These are phyloP conservation scores for Drosophila punjabiensis DNA, from an alignment of 1,140 invertebrate genomes.

Conservation along the genomic window DNA sequence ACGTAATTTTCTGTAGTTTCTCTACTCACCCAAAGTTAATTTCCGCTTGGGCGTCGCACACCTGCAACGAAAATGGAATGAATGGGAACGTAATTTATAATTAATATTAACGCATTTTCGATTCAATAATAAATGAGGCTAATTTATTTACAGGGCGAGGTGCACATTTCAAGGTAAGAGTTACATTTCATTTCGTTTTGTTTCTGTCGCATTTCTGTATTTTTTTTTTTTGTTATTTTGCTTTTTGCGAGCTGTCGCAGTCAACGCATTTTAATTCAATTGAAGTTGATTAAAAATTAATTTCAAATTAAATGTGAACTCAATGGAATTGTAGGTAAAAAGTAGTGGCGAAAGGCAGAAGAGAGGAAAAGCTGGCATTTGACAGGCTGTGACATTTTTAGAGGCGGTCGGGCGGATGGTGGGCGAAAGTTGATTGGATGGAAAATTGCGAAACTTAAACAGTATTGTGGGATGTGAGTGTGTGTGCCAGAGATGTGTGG, in stretches of 20 bases:
- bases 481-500: background rate
- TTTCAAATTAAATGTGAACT: constrained; percentile 78
- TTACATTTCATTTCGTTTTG: constrained; percentile 13
- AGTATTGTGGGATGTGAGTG: constrained; percentile 9
- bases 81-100: constrained; percentile 54
- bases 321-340: constrained; percentile 66
- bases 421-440: constrained; percentile 40
- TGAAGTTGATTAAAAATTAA: constrained; percentile 77
- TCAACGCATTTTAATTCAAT: constrained; percentile 74
- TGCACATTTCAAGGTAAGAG: constrained; percentile 14
- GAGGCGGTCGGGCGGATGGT: background rate
- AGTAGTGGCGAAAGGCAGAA: background rate
- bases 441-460: constrained; percentile 69
- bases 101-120: constrained; percentile 72
- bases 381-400: constrained; percentile 44
- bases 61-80: constrained; percentile 50
- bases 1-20: constrained; percentile 31
- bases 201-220: background rate
- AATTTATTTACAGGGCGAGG: constrained; percentile 67
- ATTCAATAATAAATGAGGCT: constrained; percentile 65
- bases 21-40: constrained; percentile 58
- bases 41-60: constrained; percentile 37
- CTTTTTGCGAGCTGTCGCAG: constrained; percentile 25
- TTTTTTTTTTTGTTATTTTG: background rate
- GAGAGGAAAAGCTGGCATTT: constrained; percentile 26